Evolutionary conservation across 2,797 vertebrate species (phyloP).

Genomic region (Myotis myotis): DNA sequence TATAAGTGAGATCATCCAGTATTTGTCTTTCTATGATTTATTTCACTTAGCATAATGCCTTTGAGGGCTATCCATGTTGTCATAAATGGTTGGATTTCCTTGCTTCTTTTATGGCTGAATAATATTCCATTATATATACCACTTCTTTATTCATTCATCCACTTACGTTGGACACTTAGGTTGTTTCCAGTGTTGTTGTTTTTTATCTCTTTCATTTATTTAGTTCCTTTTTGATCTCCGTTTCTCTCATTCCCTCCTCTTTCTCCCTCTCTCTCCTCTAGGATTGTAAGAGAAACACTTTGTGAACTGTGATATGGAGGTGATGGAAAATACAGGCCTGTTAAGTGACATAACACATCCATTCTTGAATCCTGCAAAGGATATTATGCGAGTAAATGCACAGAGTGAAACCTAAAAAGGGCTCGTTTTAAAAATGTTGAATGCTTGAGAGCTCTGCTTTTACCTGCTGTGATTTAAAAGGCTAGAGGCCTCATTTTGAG

Average conservation of each 20-base stretch:
- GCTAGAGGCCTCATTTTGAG: constrained; percentile 79
- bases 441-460: constrained; percentile 74
- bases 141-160: neutral
- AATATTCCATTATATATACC: neutral
- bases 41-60: neutral
- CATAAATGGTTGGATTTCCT: neutral
- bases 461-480: constrained; percentile 83
- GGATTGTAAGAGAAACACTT: constrained; percentile 66
- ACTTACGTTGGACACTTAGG: neutral
- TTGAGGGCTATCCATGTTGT: neutral
- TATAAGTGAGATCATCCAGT: neutral
- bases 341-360: constrained; percentile 71
- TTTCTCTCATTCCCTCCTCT: neutral
- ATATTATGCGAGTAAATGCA: constrained; percentile 76
- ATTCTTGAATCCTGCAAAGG: constrained; percentile 77
- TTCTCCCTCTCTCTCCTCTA: constrained; percentile 30
- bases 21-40: neutral
- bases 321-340: constrained; percentile 66
- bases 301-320: constrained; percentile 51
- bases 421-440: constrained; percentile 71
- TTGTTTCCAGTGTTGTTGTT: neutral
- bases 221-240: neutral
- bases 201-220: neutral
- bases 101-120: neutral
- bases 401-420: constrained; percentile 74